These are phyloP conservation scores for Prorops nasuta DNA, from an alignment of 1,140 invertebrate species.

Conservation along the genomic window DNA sequence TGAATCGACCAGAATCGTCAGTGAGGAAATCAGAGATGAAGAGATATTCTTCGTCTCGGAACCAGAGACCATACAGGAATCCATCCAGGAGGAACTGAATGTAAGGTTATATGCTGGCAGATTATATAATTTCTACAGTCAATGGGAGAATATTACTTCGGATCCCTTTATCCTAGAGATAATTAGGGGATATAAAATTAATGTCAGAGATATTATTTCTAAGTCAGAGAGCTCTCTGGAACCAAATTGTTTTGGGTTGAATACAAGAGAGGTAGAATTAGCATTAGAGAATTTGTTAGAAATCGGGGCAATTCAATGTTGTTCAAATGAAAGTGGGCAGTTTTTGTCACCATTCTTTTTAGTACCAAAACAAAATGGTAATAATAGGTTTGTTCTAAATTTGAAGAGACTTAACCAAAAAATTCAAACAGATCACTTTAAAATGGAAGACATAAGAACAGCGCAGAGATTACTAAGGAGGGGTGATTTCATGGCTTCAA, in stretches of 20 bases:
- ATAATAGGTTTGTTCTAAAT: background rate
- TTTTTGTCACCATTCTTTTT: background rate
- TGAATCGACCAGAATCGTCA: background rate
- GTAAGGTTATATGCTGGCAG: conserved; percentile 3
- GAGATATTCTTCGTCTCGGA: background rate
- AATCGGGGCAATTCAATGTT: background rate
- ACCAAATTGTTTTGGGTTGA: background rate
- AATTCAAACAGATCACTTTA: background rate
- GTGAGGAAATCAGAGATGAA: background rate
- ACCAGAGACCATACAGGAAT: background rate
- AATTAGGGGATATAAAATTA: conserved; percentile 3
- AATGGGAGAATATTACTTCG: conserved; percentile 10
- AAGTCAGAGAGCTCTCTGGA: too few species aligned
- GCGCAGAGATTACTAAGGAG: background rate
- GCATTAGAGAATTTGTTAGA: background rate
- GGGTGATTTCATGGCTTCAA: too few species aligned
- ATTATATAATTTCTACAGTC: conserved; percentile 1
- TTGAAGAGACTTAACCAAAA: background rate
- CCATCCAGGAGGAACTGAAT: background rate
- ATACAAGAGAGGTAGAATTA: background rate
- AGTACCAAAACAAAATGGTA: background rate
- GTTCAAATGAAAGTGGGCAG: background rate
- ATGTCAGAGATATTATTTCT: background rate
- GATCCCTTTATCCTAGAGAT: conserved; percentile 8
- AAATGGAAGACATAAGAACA: too few species aligned